phyloP scores from a whole-genome alignment of 2,113 vertebrate genomes.

The Lanius ludovicianus region DNA sequence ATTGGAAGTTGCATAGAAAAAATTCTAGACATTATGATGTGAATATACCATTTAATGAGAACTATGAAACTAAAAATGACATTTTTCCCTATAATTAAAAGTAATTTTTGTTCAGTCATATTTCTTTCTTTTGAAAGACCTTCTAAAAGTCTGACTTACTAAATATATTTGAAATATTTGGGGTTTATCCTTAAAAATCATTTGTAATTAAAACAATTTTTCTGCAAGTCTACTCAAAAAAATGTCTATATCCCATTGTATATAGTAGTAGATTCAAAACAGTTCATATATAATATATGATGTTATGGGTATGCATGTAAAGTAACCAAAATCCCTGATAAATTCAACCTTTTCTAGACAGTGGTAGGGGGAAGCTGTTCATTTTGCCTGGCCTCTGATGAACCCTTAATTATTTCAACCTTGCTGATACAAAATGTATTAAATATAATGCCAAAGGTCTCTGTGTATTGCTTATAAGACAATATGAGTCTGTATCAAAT shows the following conservation, averaged over 20 bases:
- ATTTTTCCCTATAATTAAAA: constrained; percentile 45
- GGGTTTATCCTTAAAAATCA: not conserved
- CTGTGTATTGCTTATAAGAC: not conserved
- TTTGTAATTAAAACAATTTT: not conserved
- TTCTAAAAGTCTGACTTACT: not conserved
- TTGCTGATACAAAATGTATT: not conserved
- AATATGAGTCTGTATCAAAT: not conserved
- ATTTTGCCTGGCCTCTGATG: not conserved
- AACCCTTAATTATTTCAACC: not conserved
- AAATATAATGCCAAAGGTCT: not conserved
- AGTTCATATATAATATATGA: not conserved
- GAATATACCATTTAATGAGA: constrained; percentile 48
- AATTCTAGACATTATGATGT: constrained; percentile 22
- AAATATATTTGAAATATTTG: constrained; percentile 22
- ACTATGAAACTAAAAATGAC: constrained; percentile 32
- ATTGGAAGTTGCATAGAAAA: not conserved
- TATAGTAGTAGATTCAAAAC: not conserved
- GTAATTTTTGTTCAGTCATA: constrained; percentile 14
- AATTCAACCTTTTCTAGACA: not conserved
- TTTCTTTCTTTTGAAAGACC: constrained; percentile 30
- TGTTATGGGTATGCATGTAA: not conserved
- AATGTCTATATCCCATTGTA: not conserved
- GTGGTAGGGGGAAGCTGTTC: not conserved
- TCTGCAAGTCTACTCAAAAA: not conserved
- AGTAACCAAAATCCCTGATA: not conserved